Evolutionary conservation across 2,888 invertebrate species (phyloP), one percentile per base, ranked within the genome.

Genomic region (Phaedon cochleariae): DNA sequence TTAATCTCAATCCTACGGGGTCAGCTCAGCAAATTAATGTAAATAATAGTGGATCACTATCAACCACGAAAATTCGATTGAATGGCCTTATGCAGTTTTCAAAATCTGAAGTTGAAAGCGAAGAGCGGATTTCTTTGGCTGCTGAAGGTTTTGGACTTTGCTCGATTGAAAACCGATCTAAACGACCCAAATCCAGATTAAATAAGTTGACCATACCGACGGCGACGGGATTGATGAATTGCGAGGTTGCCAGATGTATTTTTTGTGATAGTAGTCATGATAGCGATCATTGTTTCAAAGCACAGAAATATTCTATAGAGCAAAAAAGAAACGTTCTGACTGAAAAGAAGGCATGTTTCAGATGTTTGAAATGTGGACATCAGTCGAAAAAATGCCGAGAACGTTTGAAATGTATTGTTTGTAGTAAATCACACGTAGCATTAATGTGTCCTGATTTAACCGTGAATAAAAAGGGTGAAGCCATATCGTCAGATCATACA

Each of bases 21-120:
- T n/a, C 12, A n/a, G n/a, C 21, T 10, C n/a, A 12, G 2, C 21
- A 20, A 7, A 3, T 26, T 7, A 26, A 7, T 26, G 26, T 7
- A 26, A 26, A 26, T 26, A 26, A 26, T 7, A 7, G 7, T 7
- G 26, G 26, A 7, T 26, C 26, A 5, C 26, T 26, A 26, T 3
- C 7, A 5, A 52, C 67, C 10, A 7, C 53, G 17, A 53, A 69
- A 49, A 21, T 21, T 17, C 58, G 29, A 1, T 37, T 65, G n/a
- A 58, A 60, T 26, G 55, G 52, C 12, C 45, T 62, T 15, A 68
- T 75, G 66, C 21, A 22, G 6, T 76, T 76, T 64, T 55, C 73
- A 12, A 68, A 68, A 48, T 48, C 34, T n/a, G 75, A 77, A 46
- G 74, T 76, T n/a, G 74, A 75, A 51, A 68, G 63, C 26, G 73